Evolutionary conservation across 2,797 vertebrate species (phyloP), one percentile per base, ranked within the genome.

Genomic region (Scolopax rusticola): DNA sequence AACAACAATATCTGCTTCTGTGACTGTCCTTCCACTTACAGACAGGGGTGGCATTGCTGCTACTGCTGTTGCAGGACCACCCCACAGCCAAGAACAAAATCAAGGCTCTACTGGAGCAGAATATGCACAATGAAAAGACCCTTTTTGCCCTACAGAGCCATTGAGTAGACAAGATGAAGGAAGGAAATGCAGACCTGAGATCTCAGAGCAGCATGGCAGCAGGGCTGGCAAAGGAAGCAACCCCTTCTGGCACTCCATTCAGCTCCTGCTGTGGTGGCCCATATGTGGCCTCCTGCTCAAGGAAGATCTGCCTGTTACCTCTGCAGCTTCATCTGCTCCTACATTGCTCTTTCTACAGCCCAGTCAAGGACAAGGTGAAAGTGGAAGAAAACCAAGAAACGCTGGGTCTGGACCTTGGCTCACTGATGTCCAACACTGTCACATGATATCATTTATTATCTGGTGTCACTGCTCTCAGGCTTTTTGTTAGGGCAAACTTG

Each of bases 271-370:
- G 60, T 11, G 8, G 18, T 25, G 65, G 28, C 13, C 65, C 69
- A 28, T 45, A 4, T 18, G 79, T 10, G n/a, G 32, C 48, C 70
- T 32, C 1, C 0, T 43, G 43, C 33, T 76, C 63, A 21, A 51
- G 47, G 64, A 84, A 67, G 50, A 40, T 53, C 65, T 13, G 4
- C 9, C 17, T 25, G 8, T 5, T 92, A 51, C 73, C 56, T 85
- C 61, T 64, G 70, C 54, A 73, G 24, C 4, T 90, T 84, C 84
- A 59, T 94, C 92, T 96, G 76, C 41, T 94, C 65, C 54, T 53
- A 6, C 1, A 0, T 21, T 89, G 87, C 48, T 93, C 82, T 91
- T 96, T 87, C 69, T 53, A 33, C 76, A 53, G 41, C 45, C 45
- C 30, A 7, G 36, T 27, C 6, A 21, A 75, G 56, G 25, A 30